Percentiles rank a stretch among this genome's conserved stretches.
phyloP scores from a whole-genome alignment of 2,113 vertebrate genomes.

The Stigmatopora nigra region DNA sequence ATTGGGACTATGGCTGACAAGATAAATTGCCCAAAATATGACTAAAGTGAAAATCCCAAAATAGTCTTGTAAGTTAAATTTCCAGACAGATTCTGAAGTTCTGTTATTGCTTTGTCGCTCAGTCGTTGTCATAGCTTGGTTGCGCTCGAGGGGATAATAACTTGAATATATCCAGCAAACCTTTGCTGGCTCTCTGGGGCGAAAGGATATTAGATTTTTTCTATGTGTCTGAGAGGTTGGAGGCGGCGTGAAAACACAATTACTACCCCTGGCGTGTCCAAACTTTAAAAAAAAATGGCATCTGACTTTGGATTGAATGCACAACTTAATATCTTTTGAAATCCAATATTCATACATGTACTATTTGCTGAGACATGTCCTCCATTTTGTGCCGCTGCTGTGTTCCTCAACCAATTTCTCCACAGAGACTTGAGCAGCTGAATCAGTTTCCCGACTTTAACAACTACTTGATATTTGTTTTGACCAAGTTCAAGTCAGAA shows the following conservation, averaged over 20 bases:
- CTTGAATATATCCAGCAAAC: background rate
- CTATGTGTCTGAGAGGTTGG: background rate
- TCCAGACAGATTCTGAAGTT: background rate
- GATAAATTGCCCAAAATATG: background rate
- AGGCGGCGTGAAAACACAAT: background rate
- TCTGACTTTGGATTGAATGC: no score
- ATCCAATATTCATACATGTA: no score
- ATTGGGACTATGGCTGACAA: no score
- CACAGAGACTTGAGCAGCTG: conserved; percentile 95
- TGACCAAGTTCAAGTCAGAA: conserved; percentile 97
- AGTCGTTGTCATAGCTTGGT: background rate
- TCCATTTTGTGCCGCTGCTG: background rate
- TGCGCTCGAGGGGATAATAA: conserved; percentile 1
- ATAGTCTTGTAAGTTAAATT: background rate
- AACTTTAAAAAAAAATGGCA: background rate
- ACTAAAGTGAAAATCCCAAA: background rate
- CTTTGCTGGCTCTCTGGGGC: background rate
- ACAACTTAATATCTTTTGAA: no score
- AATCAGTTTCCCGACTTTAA: conserved; percentile 99
- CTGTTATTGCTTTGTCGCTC: background rate
- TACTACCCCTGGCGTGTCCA: background rate
- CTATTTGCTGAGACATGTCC: no score
- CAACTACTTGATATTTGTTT: conserved; percentile 97
- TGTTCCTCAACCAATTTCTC: conserved; percentile 72
- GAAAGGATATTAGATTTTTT: background rate